These are phyloP conservation scores for Danio aesculapii DNA, from an alignment of 2,797 vertebrate species.

Conservation along the genomic window DNA sequence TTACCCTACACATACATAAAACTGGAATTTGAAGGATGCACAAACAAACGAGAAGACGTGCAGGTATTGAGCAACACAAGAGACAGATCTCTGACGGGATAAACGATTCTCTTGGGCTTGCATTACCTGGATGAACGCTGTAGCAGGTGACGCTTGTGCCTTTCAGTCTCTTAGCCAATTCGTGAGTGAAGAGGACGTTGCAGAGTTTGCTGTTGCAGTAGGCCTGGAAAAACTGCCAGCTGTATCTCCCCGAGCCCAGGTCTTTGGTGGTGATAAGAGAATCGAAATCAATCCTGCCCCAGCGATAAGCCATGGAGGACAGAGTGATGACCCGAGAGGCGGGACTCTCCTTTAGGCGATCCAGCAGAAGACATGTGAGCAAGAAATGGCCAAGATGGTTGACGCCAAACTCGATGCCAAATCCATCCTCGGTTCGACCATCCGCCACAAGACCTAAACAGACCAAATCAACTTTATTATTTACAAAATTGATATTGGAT, in stretches of 20 bases:
- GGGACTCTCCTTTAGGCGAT: conserved; percentile 68
- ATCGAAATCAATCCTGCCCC: conserved; percentile 75
- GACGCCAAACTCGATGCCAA: conserved; percentile 78
- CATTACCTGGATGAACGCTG: conserved; percentile 78
- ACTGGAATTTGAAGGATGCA: not conserved
- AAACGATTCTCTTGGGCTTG: not conserved
- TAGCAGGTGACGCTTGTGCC: conserved; percentile 74
- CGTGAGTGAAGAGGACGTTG: conserved; percentile 77
- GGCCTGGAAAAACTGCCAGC: conserved; percentile 77
- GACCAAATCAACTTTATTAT: not conserved
- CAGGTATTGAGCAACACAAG: not conserved
- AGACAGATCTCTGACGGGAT: not conserved
- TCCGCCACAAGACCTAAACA: conserved; percentile 73
- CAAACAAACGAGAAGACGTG: not conserved
- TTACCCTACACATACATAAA: not conserved
- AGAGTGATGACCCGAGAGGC: conserved; percentile 73
- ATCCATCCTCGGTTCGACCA: conserved; percentile 76
- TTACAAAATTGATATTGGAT: too few species aligned
- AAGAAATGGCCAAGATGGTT: conserved; percentile 83
- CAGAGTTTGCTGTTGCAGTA: conserved; percentile 82
- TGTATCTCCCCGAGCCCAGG: conserved; percentile 73
- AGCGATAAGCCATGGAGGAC: conserved; percentile 75
- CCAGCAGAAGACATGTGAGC: conserved; percentile 74
- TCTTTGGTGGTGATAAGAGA: conserved; percentile 65
- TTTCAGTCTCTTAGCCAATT: conserved; percentile 73